phyloP scores from a whole-genome alignment of 2,888 invertebrate genomes.

The Adineta ricciae region DNA sequence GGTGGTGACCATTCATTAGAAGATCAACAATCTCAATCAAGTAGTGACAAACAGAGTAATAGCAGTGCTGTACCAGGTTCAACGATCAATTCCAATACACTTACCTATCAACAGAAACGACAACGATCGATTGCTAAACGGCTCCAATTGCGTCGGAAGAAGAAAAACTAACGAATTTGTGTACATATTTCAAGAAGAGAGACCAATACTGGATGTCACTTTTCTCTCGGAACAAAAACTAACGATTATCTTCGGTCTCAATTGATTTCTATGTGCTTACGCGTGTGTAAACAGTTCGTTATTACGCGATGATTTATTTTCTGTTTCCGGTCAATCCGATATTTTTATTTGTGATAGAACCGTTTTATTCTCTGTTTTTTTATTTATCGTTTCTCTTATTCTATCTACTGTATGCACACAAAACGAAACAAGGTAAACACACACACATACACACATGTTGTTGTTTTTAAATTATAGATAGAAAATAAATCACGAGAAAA shows the following conservation, averaged over 20 bases:
- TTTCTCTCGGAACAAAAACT: not conserved
- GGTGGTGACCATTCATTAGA: not conserved
- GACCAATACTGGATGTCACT: not conserved
- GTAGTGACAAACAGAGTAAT: slow-evolving; percentile 17
- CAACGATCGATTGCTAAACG: slow-evolving; percentile 21
- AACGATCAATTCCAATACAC: not conserved
- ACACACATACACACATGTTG: not conserved
- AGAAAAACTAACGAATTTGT: not conserved
- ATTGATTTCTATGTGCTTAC: not conserved
- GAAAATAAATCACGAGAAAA: not conserved
- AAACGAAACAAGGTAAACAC: not conserved
- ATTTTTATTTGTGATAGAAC: slow-evolving; percentile 7
- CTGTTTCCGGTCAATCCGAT: not conserved
- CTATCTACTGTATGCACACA: not conserved
- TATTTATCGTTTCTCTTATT: not conserved
- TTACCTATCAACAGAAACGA: slow-evolving; percentile 17
- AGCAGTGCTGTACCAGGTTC: not conserved
- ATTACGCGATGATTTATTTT: not conserved
- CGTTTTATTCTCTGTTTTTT: not conserved
- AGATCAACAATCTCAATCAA: not conserved
- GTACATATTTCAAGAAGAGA: not conserved
- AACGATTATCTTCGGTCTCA: not conserved
- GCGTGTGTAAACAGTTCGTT: not conserved
- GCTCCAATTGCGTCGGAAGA: slow-evolving; percentile 10
- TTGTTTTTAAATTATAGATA: slow-evolving; percentile 7